Evolutionary conservation across 2,888 invertebrate species (phyloP).

Genomic region (Branchipolynoe longqiensis): DNA sequence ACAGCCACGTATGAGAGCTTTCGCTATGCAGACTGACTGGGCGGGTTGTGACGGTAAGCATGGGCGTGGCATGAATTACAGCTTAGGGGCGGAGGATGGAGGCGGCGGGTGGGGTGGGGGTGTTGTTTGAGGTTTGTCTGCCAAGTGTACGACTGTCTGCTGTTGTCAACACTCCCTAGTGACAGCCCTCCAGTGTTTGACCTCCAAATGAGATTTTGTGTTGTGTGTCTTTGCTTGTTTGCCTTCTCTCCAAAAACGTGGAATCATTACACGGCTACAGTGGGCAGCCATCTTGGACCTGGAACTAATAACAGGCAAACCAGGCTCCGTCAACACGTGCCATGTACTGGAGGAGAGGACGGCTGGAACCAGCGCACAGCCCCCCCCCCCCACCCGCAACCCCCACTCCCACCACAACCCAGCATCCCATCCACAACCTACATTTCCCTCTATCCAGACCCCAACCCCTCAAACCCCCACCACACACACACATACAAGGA

Average conservation of each 20-base stretch:
- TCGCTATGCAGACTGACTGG: too few species aligned
- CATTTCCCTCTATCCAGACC: too few species aligned
- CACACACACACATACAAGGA: too few species aligned
- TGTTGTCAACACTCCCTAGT: conserved; percentile 36
- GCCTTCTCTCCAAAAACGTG: conserved; percentile 39
- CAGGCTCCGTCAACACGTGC: conserved; percentile 16
- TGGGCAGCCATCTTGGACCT: too few species aligned
- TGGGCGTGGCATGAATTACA: not conserved
- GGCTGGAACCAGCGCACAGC: not conserved
- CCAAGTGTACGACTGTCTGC: not conserved
- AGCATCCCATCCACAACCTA: too few species aligned
- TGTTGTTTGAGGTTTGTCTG: conserved; percentile 31
- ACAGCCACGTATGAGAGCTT: too few species aligned
- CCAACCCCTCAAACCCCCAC: too few species aligned
- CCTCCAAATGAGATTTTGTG: conserved; percentile 49
- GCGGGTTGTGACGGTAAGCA: not conserved
- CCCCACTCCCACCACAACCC: not conserved
- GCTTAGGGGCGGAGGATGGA: not conserved
- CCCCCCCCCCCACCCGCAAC: not conserved
- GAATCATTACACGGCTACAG: conserved; percentile 39
- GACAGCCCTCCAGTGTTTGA: conserved; percentile 43
- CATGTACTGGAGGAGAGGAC: too few species aligned
- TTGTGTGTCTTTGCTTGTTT: conserved; percentile 45
- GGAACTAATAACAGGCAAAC: conserved; percentile 18
- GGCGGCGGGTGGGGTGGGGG: not conserved